phyloP scores from a whole-genome alignment of 2,113 vertebrate species.

The Malaclemys terrapin region DNA sequence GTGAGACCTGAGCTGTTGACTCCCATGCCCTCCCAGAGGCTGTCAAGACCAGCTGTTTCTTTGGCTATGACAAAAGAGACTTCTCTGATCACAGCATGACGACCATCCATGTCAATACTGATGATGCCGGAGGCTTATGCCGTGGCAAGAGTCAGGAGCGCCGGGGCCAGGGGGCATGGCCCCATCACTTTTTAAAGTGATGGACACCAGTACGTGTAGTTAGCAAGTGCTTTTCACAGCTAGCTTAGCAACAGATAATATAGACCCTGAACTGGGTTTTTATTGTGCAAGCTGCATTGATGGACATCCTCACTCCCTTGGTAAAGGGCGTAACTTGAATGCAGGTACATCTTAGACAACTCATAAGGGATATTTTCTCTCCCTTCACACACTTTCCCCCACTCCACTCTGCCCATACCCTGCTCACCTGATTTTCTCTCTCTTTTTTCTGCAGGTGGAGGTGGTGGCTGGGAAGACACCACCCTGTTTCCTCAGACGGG shows the following conservation, averaged over 20 bases:
- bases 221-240: not conserved
- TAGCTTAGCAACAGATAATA: not conserved
- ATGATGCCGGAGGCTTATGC: not conserved
- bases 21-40: not conserved
- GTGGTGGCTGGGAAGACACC: constrained; percentile 86
- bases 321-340: not conserved
- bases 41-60: not conserved
- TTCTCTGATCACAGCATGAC: not conserved
- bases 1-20: not conserved
- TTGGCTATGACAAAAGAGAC: not conserved
- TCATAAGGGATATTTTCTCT: not conserved
- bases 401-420: not conserved
- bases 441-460: constrained; percentile 79
- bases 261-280: not conserved
- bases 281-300: not conserved
- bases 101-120: not conserved
- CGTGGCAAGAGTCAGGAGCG: not conserved
- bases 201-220: not conserved
- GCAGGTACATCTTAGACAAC: not conserved
- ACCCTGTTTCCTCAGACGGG: constrained; percentile 79
- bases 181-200: too few species aligned
- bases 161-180: too few species aligned
- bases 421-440: not conserved
- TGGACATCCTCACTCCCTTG: not conserved
- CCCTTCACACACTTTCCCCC: not conserved